Percentiles rank a stretch among this genome's conserved stretches.
Evolutionary conservation across 2,888 invertebrate genomes (phyloP).

Genomic region (Aelia acuminata): DNA sequence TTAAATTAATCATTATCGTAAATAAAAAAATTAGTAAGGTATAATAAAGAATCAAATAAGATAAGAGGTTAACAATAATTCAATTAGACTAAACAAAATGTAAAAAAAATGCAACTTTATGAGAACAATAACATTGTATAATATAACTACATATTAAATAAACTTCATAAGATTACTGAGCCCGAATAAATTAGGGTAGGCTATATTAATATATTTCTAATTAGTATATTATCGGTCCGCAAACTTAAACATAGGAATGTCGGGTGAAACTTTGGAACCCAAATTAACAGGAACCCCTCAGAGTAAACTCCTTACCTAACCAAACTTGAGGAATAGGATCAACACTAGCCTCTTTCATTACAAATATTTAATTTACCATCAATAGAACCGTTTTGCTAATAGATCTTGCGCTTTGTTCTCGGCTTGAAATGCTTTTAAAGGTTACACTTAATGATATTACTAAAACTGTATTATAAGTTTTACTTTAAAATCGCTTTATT

Average conservation of each 20-base stretch:
- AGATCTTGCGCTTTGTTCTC: not conserved
- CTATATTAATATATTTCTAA: not conserved
- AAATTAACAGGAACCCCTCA: constrained; percentile 1
- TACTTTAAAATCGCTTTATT: too few species aligned
- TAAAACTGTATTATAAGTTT: not conserved
- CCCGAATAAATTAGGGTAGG: too few species aligned
- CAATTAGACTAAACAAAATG: too few species aligned
- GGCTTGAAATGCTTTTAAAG: not conserved
- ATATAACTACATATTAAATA: too few species aligned
- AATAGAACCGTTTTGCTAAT: not conserved
- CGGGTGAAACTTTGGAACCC: not conserved
- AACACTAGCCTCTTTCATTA: not conserved
- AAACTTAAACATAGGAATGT: not conserved
- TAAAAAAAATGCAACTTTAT: too few species aligned
- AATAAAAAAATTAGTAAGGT: too few species aligned
- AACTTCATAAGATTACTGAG: too few species aligned
- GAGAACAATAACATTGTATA: too few species aligned
- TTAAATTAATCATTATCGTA: too few species aligned
- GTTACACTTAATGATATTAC: not conserved
- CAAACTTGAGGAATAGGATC: not conserved
- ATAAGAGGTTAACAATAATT: too few species aligned
- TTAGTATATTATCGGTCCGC: not conserved
- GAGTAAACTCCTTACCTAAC: not conserved
- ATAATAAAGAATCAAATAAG: too few species aligned
- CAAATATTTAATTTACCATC: constrained; percentile 17